A percentile compares a stretch with the other conserved stretches of the same genome.
These are phyloP conservation scores for Corella eumyota DNA, from an alignment of 23 tunicate species.

Conservation along the genomic window DNA sequence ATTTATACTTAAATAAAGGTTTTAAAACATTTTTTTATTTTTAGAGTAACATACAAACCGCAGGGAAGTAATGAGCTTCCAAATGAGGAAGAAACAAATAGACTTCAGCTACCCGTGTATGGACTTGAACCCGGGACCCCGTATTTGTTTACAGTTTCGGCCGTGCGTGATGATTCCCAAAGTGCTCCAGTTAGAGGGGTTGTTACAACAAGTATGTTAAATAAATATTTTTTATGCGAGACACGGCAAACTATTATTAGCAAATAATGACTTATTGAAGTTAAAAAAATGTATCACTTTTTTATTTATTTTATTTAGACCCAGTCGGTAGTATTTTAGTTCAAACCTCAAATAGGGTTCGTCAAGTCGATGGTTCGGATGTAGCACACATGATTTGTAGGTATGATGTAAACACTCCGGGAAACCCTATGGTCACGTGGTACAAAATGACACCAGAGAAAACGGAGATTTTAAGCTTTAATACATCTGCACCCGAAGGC, in stretches of 20 bases:
- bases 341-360: constrained; percentile 11
- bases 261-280: too few relatives aligned
- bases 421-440: constrained; percentile 33
- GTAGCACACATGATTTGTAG: constrained; percentile 15
- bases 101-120: constrained; percentile 1
- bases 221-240: too few relatives aligned
- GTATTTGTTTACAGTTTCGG: constrained; percentile 20
- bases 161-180: constrained; percentile 14
- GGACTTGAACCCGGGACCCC: constrained; percentile 23
- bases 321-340: constrained; percentile 30
- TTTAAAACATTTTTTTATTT: not conserved
- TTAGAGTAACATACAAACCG: constrained; percentile 6
- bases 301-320: constrained; percentile 1
- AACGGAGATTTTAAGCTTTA: not conserved
- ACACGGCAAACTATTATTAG: too few relatives aligned
- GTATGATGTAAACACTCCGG: constrained; percentile 24
- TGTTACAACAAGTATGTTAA: constrained; percentile 14
- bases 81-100: not conserved
- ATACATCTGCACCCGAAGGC: too few relatives aligned
- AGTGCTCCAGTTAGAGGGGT: constrained; percentile 15
- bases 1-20: not conserved
- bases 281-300: not conserved
- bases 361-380: not conserved
- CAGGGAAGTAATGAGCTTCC: constrained; percentile 2
- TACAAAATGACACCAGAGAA: constrained; percentile 1